Percentiles rank a stretch among this genome's conserved stretches.
phyloP scores from a whole-genome alignment of 2,113 vertebrate genomes.

The Paramisgurnus dabryanus region DNA sequence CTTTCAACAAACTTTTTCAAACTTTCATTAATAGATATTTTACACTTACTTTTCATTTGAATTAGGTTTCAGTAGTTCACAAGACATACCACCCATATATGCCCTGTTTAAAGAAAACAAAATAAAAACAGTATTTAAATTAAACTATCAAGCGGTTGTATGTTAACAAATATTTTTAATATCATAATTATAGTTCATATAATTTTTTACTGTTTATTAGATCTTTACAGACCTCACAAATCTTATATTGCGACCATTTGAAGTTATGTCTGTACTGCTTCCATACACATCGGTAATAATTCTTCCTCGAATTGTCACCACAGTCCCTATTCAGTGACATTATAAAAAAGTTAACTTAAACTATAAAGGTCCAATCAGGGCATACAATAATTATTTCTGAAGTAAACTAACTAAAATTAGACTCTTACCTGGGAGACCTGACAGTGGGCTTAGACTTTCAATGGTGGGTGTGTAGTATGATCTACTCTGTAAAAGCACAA shows the following conservation, averaged over 20 bases:
- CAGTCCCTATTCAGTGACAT: slow-evolving; percentile 63
- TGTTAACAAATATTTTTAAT: too few species aligned
- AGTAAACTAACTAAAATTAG: background rate
- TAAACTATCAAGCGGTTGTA: too few species aligned
- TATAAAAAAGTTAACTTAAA: background rate
- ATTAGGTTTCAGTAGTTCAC: slow-evolving; percentile 76
- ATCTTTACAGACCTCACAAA: slow-evolving; percentile 75
- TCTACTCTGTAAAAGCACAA: slow-evolving; percentile 62
- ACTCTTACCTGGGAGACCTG: slow-evolving; percentile 77
- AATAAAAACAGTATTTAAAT: too few species aligned
- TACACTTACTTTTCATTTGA: slow-evolving; percentile 80
- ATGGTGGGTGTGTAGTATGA: slow-evolving; percentile 74
- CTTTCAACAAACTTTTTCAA: too few species aligned
- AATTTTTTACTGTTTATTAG: background rate
- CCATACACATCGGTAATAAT: slow-evolving; percentile 82
- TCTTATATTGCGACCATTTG: slow-evolving; percentile 74
- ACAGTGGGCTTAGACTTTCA: slow-evolving; percentile 62
- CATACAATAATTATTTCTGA: background rate
- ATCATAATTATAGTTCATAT: too few species aligned
- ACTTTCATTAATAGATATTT: too few species aligned
- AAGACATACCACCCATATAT: slow-evolving; percentile 83
- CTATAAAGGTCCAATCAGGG: too few species aligned
- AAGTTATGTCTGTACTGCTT: slow-evolving; percentile 74
- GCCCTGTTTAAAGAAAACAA: slow-evolving; percentile 62
- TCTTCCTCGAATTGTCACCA: slow-evolving; percentile 74